Evolutionary conservation across 2,113 vertebrate genomes (phyloP), one percentile per base, ranked within the genome.

Genomic region (Peromyscus leucopus): DNA sequence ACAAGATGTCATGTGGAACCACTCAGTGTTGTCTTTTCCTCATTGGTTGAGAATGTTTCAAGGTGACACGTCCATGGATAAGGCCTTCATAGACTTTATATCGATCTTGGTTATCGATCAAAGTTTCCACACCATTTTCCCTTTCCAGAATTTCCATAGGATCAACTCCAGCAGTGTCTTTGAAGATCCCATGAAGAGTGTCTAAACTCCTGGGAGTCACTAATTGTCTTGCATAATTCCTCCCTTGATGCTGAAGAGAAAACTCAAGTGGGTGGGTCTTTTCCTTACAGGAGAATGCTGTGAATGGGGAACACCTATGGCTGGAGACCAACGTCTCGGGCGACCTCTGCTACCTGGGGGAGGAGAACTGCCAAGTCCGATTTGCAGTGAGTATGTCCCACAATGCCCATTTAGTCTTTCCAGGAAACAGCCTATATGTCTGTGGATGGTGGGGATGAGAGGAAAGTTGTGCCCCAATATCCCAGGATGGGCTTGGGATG

Each of bases 281-380:
- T 82, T 97, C 96, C 96, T 94, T 97, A 78, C 98, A 99, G 99
- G 99, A 99, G 98, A 99, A 99, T 87, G 99, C 99, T 0, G 98
- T 99, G 97, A 99, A 99, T 0, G 99, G 99, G 31, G 99, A 99
- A 93, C 99, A 99, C 98, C 98, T 99, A 92, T 99, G 99, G 99
- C 98, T 99, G 98, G 99, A 99, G 98, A 99, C 99, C n/a, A 99
- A 99, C 72, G 99, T 99, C 96, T 99, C 99, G 1, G 99, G 99
- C 78, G 99, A 99, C 92, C 99, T 99, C 55, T 99, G 99, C 97
- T 99, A 99, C 97, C 99, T 99, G 46, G 99, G 99, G 31, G 99
- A 99, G 97, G 99, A 99, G 98, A 99, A 99, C 96, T 99, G 99
- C 98, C 98, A 99, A 95, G 99, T 99, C 42, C 99, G 99, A 98